phyloP scores from a whole-genome alignment of 2,888 invertebrate genomes.

The Ischnus inquisitorius region DNA sequence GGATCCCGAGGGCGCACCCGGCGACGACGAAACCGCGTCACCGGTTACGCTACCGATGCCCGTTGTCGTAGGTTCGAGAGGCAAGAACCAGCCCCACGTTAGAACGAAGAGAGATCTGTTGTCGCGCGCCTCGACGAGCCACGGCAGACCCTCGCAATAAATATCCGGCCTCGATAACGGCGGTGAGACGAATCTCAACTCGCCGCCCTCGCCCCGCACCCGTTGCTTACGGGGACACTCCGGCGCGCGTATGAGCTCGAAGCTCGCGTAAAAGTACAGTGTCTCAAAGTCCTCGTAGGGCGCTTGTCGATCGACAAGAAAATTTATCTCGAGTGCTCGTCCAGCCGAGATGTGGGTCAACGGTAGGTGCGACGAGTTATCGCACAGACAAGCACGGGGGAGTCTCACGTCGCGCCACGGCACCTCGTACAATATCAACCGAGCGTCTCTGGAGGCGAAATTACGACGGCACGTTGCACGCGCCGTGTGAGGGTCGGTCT shows the following conservation, averaged over 20 bases:
- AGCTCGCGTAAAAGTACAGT: constrained; percentile 91
- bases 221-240: constrained; percentile 90
- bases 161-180: constrained; percentile 88
- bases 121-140: constrained; percentile 92
- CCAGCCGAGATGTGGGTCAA: constrained; percentile 89
- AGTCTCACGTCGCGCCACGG: constrained; percentile 91
- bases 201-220: constrained; percentile 88
- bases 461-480: constrained; percentile 87
- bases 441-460: constrained; percentile 79
- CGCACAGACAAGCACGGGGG: constrained; percentile 92
- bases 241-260: constrained; percentile 89
- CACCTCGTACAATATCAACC: constrained; percentile 89
- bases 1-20: constrained; percentile 83
- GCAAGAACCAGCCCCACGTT: constrained; percentile 93
- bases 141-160: constrained; percentile 92
- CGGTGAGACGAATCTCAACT: constrained; percentile 89
- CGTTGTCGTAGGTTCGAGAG: constrained; percentile 87
- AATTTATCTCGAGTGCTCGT: constrained; percentile 91
- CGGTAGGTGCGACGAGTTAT: constrained; percentile 89
- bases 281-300: constrained; percentile 94
- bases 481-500: constrained; percentile 91
- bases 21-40: background rate
- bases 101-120: constrained; percentile 93
- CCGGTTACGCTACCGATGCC: background rate
- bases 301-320: constrained; percentile 91